Evolutionary conservation across 2,888 invertebrate genomes (phyloP), one percentile per base, ranked within the genome.

Genomic region (Plagodis dolabraria): DNA sequence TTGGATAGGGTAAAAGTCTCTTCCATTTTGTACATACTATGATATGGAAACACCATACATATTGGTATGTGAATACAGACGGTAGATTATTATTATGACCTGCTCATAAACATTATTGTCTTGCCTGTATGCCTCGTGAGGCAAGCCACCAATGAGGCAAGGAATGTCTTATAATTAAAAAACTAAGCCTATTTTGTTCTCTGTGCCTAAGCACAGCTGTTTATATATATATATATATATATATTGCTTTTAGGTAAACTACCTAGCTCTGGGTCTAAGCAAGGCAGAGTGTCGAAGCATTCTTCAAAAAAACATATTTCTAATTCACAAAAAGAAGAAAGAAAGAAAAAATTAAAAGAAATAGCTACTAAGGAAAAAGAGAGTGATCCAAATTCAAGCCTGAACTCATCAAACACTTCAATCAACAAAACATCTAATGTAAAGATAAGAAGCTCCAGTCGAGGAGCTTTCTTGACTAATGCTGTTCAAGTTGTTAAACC

Each of bases 391-490:
- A 58, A 70, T 62, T 45, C 62, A 60, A 53, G n/a, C 36, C 7
- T 74, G 62, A 70, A 66, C 54, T 54, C 57, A 53, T 55, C 65
- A 63, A 75, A 74, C 36, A 78, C 72, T 60, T 48, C 70, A 6
- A 43, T 11, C 7, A 80, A 59, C 60, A 84, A 84, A 75, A 53
- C 67, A 46, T 68, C 72, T 47, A 82, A 79, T 76, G 87, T 92
- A 0, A 95, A 94, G 79, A 67, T 94, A 7, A 93, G 94, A 0
- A 69, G 81, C 33, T 86, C 87, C 36, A 94, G 94, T 67, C 89
- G 95, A 36, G 94, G 94, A 0, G 94, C 93, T 43, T 94, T 94
- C 72, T 82, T 95, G 47, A 86, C 85, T 22, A 86, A 89, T 71
- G 57, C 71, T 44, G 71, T 69, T 42, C 70, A 80, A 69, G 67